Evolutionary conservation across 2,797 vertebrate genomes (phyloP).

Genomic region (Lophius americanus): DNA sequence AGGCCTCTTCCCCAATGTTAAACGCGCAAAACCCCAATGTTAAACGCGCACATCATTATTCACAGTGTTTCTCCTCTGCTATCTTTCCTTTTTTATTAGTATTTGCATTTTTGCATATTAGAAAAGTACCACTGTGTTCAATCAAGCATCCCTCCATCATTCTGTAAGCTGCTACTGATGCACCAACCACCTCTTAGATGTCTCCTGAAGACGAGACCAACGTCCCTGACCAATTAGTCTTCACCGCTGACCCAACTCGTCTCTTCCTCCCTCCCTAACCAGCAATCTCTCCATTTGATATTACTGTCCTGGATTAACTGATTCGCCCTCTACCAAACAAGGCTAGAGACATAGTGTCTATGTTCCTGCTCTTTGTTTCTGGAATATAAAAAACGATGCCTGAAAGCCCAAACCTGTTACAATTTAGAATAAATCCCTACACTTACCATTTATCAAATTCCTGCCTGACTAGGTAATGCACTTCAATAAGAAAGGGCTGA

Average conservation of each 20-base stretch:
- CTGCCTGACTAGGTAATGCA: constrained; percentile 2
- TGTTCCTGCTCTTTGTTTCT: constrained; percentile 22
- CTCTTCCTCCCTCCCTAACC: constrained; percentile 57
- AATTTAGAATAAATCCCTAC: constrained; percentile 21
- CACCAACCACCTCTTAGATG: constrained; percentile 57
- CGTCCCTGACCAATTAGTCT: constrained; percentile 59
- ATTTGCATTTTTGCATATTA: neutral
- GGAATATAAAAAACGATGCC: constrained; percentile 4
- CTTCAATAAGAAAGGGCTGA: constrained; percentile 32
- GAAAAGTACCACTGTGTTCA: constrained; percentile 3
- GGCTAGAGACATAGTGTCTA: constrained; percentile 9
- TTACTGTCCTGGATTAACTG: constrained; percentile 57
- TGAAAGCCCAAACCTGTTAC: constrained; percentile 16
- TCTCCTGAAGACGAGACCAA: constrained; percentile 71
- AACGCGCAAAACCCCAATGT: constrained; percentile 6
- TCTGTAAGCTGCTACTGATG: constrained; percentile 39
- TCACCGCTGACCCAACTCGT: constrained; percentile 55
- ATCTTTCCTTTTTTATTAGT: constrained; percentile 1
- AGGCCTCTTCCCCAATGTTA: constrained; percentile 9
- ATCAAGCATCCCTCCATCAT: constrained; percentile 13
- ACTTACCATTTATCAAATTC: constrained; percentile 13
- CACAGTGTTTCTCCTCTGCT: neutral
- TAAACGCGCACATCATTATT: constrained; percentile 16
- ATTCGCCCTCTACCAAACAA: constrained; percentile 49
- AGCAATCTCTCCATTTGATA: constrained; percentile 63